Evolutionary conservation across 1,140 invertebrate genomes (phyloP).

Genomic region (Trichonephila clavipes): DNA sequence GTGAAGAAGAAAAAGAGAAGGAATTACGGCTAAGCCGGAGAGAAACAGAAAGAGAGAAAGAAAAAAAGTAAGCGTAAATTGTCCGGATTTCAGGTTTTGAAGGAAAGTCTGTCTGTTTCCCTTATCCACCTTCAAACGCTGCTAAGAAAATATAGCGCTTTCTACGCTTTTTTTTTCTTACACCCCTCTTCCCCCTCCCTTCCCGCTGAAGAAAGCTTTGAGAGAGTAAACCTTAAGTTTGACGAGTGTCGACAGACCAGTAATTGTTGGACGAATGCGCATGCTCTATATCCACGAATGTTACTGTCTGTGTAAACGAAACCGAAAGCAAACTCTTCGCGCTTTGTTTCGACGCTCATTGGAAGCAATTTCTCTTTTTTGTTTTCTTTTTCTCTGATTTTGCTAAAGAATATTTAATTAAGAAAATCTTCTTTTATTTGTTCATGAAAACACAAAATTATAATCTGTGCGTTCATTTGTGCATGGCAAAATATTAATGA

Average conservation of each 20-base stretch:
- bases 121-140: background rate
- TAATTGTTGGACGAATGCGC: background rate
- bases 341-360: no score
- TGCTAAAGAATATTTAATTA: no score
- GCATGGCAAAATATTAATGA: no score
- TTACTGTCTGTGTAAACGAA: no score
- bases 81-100: conserved; percentile 29
- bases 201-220: background rate
- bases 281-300: background rate
- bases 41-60: background rate
- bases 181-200: background rate
- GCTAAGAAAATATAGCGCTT: background rate
- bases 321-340: no score
- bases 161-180: background rate
- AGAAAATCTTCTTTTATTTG: no score
- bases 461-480: no score
- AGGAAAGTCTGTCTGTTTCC: conserved; percentile 6
- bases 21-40: background rate
- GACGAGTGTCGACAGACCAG: background rate
- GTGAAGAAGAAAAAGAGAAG: background rate
- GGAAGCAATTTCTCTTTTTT: no score
- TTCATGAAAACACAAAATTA: no score
- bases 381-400: no score
- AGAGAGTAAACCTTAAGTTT: background rate
- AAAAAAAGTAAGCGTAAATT: background rate